Base-by-base conservation (phyloP, 2,888 invertebrate genomes). In the Ormyrus rosae region DNA sequence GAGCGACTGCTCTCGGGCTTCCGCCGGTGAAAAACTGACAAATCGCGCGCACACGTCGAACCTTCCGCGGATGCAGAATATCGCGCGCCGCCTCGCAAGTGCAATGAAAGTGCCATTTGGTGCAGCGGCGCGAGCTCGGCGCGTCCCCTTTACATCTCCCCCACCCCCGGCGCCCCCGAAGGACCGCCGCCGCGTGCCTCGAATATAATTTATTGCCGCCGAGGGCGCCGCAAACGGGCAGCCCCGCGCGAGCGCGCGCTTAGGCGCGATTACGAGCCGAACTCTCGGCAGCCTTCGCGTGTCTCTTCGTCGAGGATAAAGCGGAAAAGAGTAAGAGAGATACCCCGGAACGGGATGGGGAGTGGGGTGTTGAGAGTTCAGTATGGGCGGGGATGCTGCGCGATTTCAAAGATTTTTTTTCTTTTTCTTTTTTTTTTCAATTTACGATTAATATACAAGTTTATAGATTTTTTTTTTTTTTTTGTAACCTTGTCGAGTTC, bases 81-180 rank as follows among this genome's bases (percentile, higher is more conserved):
- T 19, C 85, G 72, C 71, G 76, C 73, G 83, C 83, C 83, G 83
- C 82, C 82, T 83, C 63, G 86, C 88, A 86, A 87, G 86, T 87
- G 87, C 88, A 86, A 88, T 88, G 88, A 88, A 88, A 88, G 87
- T 88, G 84, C 86, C 88, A 87, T 88, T 88, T 88, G 87, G 86
- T 83, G 84, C 85, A 84, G 86, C 83, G 63, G 78, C 71, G 71
- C 78, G 81, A 83, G 82, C 83, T 71, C 73, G 72, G 83, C 76
- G 1, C 72, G 72, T 19, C 46, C 51, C 45, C n/a, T 6, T n/a
- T 6, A 9, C 11, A n/a, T 6, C 58, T n/a, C 1, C 0, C 58
- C 19, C 13, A 13, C 13, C 19, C 19, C 1, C 19, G 19, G 7
- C 45, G 10, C 70, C 56, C 78, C 76, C 81, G 68, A 71, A 85